These are phyloP conservation scores for Coracopsis vasa DNA, from an alignment of 2,113 vertebrate genomes.

Conservation along the genomic window DNA sequence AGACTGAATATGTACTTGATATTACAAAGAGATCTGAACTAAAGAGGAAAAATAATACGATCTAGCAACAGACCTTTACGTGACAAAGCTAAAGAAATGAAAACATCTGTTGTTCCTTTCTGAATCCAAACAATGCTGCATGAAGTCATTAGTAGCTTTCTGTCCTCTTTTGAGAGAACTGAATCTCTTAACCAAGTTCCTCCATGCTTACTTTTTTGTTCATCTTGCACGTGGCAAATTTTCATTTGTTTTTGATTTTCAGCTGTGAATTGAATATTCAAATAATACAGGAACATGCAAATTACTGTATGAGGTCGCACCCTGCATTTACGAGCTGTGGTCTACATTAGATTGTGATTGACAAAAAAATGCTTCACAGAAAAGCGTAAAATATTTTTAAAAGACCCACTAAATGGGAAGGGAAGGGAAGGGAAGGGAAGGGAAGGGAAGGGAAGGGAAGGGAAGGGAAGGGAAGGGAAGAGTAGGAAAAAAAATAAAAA, in stretches of 20 bases:
- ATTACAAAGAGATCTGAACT: not conserved
- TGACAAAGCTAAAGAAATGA: not conserved
- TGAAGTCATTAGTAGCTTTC: not conserved
- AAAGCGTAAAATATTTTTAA: not conserved
- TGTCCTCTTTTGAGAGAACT: not conserved
- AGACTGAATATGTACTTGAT: not conserved
- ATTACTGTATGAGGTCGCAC: not conserved
- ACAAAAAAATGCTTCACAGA: not conserved
- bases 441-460: too few species aligned
- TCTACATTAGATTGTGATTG: not conserved
- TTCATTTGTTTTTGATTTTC: not conserved
- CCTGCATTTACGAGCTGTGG: not conserved
- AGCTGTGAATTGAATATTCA: not conserved
- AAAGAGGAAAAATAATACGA: not conserved
- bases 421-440: too few species aligned
- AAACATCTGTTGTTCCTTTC: not conserved
- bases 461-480: too few species aligned
- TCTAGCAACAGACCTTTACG: not conserved
- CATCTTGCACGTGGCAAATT: not conserved
- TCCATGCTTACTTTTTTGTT: not conserved
- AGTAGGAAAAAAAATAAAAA: too few species aligned
- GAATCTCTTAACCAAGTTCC: not conserved
- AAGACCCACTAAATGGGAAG: not conserved
- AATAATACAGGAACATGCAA: not conserved
- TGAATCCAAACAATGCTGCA: not conserved